Base-by-base conservation (phyloP, 2,888 invertebrate species). In the Leucania comma region DNA sequence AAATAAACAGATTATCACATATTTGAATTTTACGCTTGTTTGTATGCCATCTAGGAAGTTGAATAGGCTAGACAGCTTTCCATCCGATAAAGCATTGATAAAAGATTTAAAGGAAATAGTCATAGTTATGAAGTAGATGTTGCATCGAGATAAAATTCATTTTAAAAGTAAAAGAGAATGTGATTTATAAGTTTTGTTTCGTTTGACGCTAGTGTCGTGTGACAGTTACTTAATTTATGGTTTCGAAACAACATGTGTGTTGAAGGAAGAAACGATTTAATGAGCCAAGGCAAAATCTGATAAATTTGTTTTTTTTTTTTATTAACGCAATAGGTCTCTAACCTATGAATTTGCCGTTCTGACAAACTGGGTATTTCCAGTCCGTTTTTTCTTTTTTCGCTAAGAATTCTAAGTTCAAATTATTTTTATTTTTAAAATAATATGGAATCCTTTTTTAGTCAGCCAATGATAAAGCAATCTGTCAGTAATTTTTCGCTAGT, bases 241-340 rank as follows among this genome's bases (percentile, higher is more conserved):
- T 10, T 17, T 53, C 32, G 4, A 24, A 68, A 56, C 71, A 70
- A 56, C 71, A 70, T 70, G 22, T 54, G 32, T 29, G 46, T 29
- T 48, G 22, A 68, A 38, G 35, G 68, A 56, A 56, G 20, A n/a
- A 46, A 6, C n/a, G 32, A 26, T 26, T 17, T 3, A 26, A 48
- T 70, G 26, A 0, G 26, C 3, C 3, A 22, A 46, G 26, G 22
- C 17, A 20, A 26, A 68, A 56, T 14, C 8, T 48, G 54, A 68
- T 68, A 48, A 56, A 69, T 29, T 29, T 4, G 29, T 29, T 29
- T 29, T 29, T 29, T 29, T 29, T 29, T 29, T 29, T 29, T 29
- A 3, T 29, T 3, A 29, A 29, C 4, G 29, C 29, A n/a, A n/a
- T n/a, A n/a, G n/a, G n/a, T n/a, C n/a, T n/a, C n/a, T n/a, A n/a